A percentile compares a stretch with the other conserved stretches of the same genome.
Evolutionary conservation across 1,140 invertebrate genomes (phyloP).

Genomic region (Bombus waltoni): DNA sequence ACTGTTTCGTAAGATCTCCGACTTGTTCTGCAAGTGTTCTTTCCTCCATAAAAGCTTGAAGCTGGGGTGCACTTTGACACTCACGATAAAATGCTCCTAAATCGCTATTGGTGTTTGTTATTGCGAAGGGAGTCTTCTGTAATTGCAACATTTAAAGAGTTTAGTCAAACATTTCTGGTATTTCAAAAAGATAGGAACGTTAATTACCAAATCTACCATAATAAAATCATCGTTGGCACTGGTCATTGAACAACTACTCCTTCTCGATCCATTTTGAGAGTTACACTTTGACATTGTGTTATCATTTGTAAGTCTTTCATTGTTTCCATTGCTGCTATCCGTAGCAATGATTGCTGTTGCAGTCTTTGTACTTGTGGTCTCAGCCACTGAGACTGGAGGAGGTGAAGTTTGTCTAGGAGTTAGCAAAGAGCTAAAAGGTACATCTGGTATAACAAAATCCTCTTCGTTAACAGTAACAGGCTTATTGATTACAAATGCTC

Average conservation of each 20-base stretch:
- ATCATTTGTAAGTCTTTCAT: constrained; percentile 73
- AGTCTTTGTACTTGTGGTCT: constrained; percentile 64
- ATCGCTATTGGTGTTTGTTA: constrained; percentile 85
- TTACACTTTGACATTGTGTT: constrained; percentile 77
- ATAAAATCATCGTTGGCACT: constrained; percentile 88
- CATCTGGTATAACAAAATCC: constrained; percentile 85
- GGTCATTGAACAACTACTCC: constrained; percentile 83
- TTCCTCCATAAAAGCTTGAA: constrained; percentile 86
- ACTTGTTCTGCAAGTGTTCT: constrained; percentile 85
- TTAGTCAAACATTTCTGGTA: constrained; percentile 7
- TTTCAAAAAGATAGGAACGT: constrained; percentile 54
- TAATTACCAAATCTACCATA: constrained; percentile 89
- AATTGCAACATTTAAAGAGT: constrained; percentile 66
- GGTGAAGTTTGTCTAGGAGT: constrained; percentile 79
- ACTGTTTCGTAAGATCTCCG: constrained; percentile 87
- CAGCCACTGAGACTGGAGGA: constrained; percentile 65
- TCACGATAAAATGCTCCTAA: constrained; percentile 90
- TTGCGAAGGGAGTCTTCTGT: constrained; percentile 86
- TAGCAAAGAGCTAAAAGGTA: constrained; percentile 87
- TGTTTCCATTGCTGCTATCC: constrained; percentile 82
- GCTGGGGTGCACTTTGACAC: constrained; percentile 89
- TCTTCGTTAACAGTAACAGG: constrained; percentile 83
- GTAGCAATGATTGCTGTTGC: constrained; percentile 55
- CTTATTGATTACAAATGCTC: constrained; percentile 87
- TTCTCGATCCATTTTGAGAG: constrained; percentile 79